A percentile compares a stretch with the other conserved stretches of the same genome.
Conservation (phyloP, 2,888 invertebrate species). For the Adelphocoris suturalis region DNA sequence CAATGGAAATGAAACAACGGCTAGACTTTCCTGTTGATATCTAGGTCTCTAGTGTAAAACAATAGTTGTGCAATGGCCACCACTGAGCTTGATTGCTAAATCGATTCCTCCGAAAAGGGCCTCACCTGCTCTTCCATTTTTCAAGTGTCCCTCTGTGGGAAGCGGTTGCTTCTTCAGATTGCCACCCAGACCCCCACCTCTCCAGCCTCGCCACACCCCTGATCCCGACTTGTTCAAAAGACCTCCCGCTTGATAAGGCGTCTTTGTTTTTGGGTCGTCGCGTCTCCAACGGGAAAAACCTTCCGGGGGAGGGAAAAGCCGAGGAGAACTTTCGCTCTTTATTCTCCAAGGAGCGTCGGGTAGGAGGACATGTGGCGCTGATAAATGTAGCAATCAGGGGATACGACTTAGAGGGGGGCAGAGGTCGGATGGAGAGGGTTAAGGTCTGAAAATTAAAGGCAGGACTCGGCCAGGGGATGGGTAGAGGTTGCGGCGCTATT, state of each 20-base stretch:
- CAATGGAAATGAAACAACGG: not conserved
- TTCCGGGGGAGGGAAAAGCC: not conserved
- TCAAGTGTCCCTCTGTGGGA: constrained; percentile 18
- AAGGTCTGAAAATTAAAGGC: constrained; percentile 52
- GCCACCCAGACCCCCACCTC: not conserved
- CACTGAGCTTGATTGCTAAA: constrained; percentile 39
- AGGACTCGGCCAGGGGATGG: not conserved
- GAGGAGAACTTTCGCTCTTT: constrained; percentile 31
- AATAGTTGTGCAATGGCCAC: constrained; percentile 23
- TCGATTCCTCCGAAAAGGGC: constrained; percentile 26
- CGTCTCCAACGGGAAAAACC: constrained; percentile 6
- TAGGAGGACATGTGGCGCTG: constrained; percentile 54
- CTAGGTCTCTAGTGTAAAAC: not conserved
- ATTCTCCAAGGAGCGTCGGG: constrained; percentile 16
- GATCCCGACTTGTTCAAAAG: constrained; percentile 36
- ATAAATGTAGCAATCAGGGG: constrained; percentile 60
- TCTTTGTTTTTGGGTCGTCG: constrained; percentile 49
- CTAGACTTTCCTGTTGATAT: not conserved
- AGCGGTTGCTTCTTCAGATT: constrained; percentile 23
- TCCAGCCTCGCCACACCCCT: not conserved
- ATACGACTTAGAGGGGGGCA: not conserved
- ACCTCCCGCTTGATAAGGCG: constrained; percentile 1
- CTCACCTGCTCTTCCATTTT: constrained; percentile 32
- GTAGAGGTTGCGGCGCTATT: constrained; percentile 47
- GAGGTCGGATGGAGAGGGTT: constrained; percentile 35